Conservation (phyloP, 2,888 invertebrate species). For the Hydropsyche betteni region DNA sequence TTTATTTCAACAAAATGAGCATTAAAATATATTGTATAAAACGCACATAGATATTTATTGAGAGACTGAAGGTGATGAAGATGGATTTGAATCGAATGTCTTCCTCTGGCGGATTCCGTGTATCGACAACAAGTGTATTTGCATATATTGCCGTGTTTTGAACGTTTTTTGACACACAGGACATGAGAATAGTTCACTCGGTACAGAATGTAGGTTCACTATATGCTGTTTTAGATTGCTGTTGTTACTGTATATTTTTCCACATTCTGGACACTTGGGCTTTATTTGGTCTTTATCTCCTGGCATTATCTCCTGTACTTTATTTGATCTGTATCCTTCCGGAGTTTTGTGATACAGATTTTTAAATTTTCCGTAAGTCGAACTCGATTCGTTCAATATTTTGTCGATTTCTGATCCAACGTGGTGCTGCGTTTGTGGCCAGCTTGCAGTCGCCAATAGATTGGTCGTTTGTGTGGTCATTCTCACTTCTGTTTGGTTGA, state of each 20-base stretch:
- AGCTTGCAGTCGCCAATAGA: conserved; percentile 54
- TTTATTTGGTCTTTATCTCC: conserved; percentile 57
- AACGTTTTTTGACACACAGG: conserved; percentile 73
- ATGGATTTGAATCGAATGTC: conserved; percentile 54
- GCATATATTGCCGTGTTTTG: conserved; percentile 76
- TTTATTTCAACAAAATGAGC: conserved; percentile 26
- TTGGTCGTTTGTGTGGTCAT: conserved; percentile 52
- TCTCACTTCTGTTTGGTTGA: conserved; percentile 54
- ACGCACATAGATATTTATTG: conserved; percentile 36
- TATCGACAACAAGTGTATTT: conserved; percentile 74
- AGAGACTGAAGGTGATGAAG: conserved; percentile 46
- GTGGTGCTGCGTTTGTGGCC: conserved; percentile 46
- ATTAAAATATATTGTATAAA: conserved; percentile 6
- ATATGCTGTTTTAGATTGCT: conserved; percentile 76
- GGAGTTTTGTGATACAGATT: conserved; percentile 42
- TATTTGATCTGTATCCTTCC: conserved; percentile 43
- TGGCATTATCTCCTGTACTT: too few relatives aligned
- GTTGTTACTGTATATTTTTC: conserved; percentile 74
- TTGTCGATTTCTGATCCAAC: conserved; percentile 54
- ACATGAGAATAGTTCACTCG: conserved; percentile 69
- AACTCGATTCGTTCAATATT: conserved; percentile 52
- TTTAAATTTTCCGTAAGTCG: conserved; percentile 48
- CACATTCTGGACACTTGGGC: conserved; percentile 74
- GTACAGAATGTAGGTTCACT: conserved; percentile 73
- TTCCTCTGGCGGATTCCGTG: conserved; percentile 72